Percentiles rank a stretch among this genome's conserved stretches.
Conservation (phyloP, 2,113 vertebrate genomes). For the Junco hyemalis region DNA sequence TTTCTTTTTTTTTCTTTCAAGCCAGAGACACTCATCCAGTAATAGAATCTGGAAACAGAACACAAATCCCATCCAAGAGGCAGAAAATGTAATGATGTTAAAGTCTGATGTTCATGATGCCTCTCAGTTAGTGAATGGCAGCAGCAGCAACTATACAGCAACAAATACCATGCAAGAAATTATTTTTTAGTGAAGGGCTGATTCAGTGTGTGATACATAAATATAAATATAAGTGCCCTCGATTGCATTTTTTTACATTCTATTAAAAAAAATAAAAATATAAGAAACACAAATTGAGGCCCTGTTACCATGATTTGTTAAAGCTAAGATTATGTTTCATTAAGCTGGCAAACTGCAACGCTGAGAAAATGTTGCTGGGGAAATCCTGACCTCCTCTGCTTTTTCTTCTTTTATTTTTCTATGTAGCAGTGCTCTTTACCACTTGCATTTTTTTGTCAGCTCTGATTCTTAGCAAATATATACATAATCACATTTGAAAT, state of each 20-base stretch:
- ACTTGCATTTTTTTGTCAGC: background rate
- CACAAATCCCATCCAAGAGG: background rate
- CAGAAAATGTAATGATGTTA: background rate
- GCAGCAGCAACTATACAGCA: background rate
- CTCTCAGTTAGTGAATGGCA: background rate
- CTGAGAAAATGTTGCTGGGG: background rate
- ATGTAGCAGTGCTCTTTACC: background rate
- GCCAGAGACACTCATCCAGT: background rate
- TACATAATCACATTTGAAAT: background rate
- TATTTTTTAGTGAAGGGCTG: background rate
- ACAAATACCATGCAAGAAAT: background rate
- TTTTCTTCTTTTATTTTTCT: background rate
- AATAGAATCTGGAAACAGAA: constrained; percentile 21
- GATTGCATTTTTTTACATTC: background rate
- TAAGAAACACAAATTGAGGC: background rate
- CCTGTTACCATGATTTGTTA: background rate
- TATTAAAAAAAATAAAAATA: background rate
- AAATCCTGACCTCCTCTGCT: background rate
- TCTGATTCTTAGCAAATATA: background rate
- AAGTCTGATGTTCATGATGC: background rate
- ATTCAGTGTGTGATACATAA: background rate
- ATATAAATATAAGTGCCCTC: background rate
- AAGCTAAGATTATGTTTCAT: background rate
- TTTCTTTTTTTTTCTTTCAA: background rate
- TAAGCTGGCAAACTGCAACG: background rate